Base-by-base conservation (phyloP, 2,113 vertebrate genomes). In the Panthera uncia region DNA sequence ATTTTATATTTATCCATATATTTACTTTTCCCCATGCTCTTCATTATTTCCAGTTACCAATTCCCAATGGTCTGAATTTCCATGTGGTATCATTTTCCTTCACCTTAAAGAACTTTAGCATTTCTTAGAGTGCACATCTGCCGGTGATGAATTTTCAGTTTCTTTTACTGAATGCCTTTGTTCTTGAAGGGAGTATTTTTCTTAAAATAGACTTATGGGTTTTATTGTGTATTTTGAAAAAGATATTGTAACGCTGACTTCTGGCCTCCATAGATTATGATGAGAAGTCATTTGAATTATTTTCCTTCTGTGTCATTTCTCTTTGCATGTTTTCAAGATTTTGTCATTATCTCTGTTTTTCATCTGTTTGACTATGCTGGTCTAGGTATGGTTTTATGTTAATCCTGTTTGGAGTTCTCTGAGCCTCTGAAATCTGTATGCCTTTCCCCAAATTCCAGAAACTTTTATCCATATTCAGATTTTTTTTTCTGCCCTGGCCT, bases 341-440 rank as follows among this genome's bases (percentile, higher is more conserved):
- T 91, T 68, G 31, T 78, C n/a, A 57, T 78, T 84, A 91, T 5
- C 12, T 78, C 76, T 76, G 73, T 31, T 84, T 95, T 91, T 95
- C 36, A 68, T 18, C 36, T 48, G 10, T 52, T 78, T 57, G 48
- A 78, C 8, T 31, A 16, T 36, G 29, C 41, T 68, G 10, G 45
- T 8, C 21, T 76, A 33, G 5, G 15, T 84, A 27, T 48, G 3
- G 45, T 78, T 83, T 69, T 91, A 71, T 91, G 45, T 95, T 78
- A 84, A 55, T 57, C 23, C 38, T 85, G 8, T 85, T 68, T 16
- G 16, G 61, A 21, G 3, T 69, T 69, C 29, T 79, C 73, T 88
- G 36, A 79, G 36, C 48, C 63, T 57, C 48, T 94, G 63, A n/a
- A 80, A 69, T 80, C 36, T 68, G 45, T 36, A 57, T 2, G 10